Base-by-base conservation (phyloP, 2,888 invertebrate genomes). In the Zaprionus bogoriensis region DNA sequence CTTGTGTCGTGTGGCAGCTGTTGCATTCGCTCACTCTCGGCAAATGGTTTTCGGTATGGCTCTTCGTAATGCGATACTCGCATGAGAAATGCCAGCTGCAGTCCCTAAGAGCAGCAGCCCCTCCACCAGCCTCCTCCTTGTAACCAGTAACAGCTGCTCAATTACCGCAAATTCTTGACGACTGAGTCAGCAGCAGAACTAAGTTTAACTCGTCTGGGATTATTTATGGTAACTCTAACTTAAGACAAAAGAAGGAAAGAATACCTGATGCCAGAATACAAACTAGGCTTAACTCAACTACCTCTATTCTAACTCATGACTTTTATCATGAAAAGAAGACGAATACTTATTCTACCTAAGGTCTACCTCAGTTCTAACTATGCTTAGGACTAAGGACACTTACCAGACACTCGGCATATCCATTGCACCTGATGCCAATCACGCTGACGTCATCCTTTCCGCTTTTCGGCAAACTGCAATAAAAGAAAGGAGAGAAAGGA, bases 401-500 rank as follows among this genome's bases (percentile, higher is more conserved):
- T 64, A 82, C 82, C 86, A 82, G 61, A 32, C 73, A 63, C 14
- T 68, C 73, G 9, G 22, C 19, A 48, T 55, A 59, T 54, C 77
- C 76, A 64, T 51, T 71, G 27, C 72, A 76, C 44, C 77, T 70
- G 41, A 81, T 75, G 47, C 87, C 88, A 76, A 88, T 80, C 52
- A 84, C 65, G 67, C 65, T 82, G 19, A 77, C 67, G 62, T 79
- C 87, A 63, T 85, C 80, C 79, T 77, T 83, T 75, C 68, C 64
- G 54, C 25, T 65, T 66, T 70, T 74, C 10, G 77, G 72, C 63
- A 86, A 87, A 77, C 90, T 90, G 79, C 53, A 87, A 88, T 51
- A 55, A 66, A 72, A 42, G 42, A 22, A 46, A 25, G 22, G 7
- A 45, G 19, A 30, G 12, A 53, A 1, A 39, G 32, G 14, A 28